Percentiles rank a stretch among this genome's conserved stretches.
These are phyloP conservation scores for Atrichornis clamosus DNA, from an alignment of 2,113 vertebrate genomes.

Conservation along the genomic window DNA sequence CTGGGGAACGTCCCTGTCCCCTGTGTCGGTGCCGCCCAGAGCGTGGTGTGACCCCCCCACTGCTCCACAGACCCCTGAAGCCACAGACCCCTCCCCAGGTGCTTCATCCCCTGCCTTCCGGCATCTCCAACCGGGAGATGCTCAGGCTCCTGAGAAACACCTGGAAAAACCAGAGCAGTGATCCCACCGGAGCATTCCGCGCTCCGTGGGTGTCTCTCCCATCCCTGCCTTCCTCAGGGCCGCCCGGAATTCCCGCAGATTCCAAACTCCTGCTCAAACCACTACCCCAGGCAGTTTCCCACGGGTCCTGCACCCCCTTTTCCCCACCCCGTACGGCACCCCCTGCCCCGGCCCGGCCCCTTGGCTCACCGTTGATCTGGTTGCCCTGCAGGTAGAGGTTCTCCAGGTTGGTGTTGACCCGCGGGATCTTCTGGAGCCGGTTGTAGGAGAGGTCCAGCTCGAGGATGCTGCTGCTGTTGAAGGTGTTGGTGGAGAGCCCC, in stretches of 20 bases:
- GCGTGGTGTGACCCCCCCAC: accelerated
- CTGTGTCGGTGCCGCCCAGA: accelerated
- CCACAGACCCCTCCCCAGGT: not conserved
- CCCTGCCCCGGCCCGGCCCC: not conserved
- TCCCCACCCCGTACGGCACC: not conserved
- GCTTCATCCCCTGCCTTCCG: not conserved
- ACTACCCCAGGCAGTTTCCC: accelerated
- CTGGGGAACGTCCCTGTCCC: not conserved
- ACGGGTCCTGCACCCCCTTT: not conserved
- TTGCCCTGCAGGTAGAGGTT: conserved; percentile 96
- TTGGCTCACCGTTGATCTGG: conserved; percentile 86
- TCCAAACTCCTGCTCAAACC: not conserved
- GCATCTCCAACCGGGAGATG: not conserved
- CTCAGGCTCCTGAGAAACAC: not conserved
- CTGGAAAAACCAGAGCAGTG: accelerated
- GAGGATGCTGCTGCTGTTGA: conserved; percentile 90
- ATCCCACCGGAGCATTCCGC: accelerated
- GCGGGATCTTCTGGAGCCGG: conserved; percentile 90
- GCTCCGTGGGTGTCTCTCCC: too few species aligned
- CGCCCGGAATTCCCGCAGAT: too few species aligned
- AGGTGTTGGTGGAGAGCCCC: conserved; percentile 85
- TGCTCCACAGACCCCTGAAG: not conserved
- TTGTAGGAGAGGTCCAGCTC: conserved; percentile 96
- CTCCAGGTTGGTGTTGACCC: conserved; percentile 85
- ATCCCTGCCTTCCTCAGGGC: not conserved